Percentiles rank a stretch among this genome's conserved stretches.
Evolutionary conservation across 2,888 invertebrate species (phyloP).

Genomic region (Chloromyia formosa): DNA sequence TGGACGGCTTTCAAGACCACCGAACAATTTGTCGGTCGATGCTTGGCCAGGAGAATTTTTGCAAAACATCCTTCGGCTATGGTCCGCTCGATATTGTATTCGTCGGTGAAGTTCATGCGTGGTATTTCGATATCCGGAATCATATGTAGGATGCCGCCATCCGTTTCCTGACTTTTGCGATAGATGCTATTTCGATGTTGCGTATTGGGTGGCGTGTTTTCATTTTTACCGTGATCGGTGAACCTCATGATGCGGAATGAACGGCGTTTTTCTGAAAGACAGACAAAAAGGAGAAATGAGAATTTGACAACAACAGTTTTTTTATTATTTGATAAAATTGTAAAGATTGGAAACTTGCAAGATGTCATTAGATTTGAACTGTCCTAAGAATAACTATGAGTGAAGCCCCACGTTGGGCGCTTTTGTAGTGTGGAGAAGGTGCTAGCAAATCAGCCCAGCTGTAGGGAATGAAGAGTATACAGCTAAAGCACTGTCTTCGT

Average conservation of each 20-base stretch:
- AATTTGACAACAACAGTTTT: no score
- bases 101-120: conserved; percentile 66
- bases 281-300: conserved; percentile 17
- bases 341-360: no score
- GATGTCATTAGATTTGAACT: no score
- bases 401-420: no score
- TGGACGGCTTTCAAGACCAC: conserved; percentile 77
- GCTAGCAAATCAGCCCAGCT: no score
- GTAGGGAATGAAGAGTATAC: no score
- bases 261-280: conserved; percentile 48
- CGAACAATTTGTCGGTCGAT: conserved; percentile 68
- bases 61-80: conserved; percentile 77
- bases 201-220: conserved; percentile 58
- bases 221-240: conserved; percentile 51
- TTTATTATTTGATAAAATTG: no score
- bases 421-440: no score
- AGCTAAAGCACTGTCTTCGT: no score
- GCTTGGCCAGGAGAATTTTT: conserved; percentile 71
- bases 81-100: conserved; percentile 72
- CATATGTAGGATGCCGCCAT: conserved; percentile 65
- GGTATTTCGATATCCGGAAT: conserved; percentile 67
- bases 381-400: no score
- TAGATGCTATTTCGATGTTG: conserved; percentile 63
- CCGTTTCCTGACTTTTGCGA: conserved; percentile 58
- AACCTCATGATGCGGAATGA: conserved; percentile 54